Conservation (phyloP, 2,113 vertebrate species). For the Macquaria australasica region DNA sequence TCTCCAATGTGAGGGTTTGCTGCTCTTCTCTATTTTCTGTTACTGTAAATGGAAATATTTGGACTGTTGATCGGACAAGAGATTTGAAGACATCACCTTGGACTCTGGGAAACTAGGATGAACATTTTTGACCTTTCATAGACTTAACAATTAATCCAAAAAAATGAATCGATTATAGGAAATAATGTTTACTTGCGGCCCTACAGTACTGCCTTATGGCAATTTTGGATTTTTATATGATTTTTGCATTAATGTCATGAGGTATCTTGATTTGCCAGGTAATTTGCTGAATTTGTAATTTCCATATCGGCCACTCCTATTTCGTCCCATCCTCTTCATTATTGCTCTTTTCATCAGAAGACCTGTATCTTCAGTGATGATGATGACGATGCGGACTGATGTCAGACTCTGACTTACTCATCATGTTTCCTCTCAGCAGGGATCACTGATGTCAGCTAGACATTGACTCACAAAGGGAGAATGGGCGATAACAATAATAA, state of each 20-base stretch:
- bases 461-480: conserved; percentile 10
- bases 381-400: background rate
- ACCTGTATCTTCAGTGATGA: background rate
- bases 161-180: background rate
- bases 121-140: too few relatives aligned
- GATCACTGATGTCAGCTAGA: conserved; percentile 2
- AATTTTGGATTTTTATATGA: too few relatives aligned
- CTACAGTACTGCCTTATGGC: background rate
- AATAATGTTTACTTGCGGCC: background rate
- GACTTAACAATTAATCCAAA: background rate
- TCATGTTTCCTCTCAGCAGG: background rate
- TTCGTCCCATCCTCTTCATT: background rate
- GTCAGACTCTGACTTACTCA: conserved; percentile 15
- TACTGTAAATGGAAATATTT: background rate
- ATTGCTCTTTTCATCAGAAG: background rate
- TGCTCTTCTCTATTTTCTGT: background rate
- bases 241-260: too few relatives aligned
- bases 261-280: background rate
- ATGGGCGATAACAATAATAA: background rate
- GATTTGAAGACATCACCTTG: too few relatives aligned
- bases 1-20: too few relatives aligned
- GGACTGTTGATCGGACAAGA: background rate
- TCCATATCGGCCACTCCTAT: background rate
- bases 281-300: too few relatives aligned
- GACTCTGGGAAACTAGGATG: too few relatives aligned